Percentiles rank a stretch among this genome's conserved stretches.
These are phyloP conservation scores for Grus americana DNA, from an alignment of 2,113 vertebrate species.

Conservation along the genomic window DNA sequence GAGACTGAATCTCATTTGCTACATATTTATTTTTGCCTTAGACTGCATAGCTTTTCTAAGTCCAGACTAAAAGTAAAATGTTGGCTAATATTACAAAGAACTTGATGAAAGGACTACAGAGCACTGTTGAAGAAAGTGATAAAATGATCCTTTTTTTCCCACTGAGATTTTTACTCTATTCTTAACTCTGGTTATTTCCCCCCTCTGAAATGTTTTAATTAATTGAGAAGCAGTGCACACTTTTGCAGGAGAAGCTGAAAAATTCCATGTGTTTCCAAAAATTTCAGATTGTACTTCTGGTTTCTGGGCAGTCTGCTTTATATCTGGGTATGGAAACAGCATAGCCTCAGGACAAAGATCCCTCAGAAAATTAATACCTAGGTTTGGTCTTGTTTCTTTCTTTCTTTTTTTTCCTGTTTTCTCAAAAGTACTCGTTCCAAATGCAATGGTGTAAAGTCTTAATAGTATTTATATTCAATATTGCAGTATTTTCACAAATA, in stretches of 20 bases:
- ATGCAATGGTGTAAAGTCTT: neutral
- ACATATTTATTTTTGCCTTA: neutral
- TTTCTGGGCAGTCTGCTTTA: neutral
- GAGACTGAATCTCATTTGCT: neutral
- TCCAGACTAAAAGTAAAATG: constrained; percentile 29
- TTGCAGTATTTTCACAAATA: neutral
- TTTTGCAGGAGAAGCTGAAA: neutral
- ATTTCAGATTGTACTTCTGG: neutral
- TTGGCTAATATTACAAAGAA: constrained; percentile 21
- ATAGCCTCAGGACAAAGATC: neutral
- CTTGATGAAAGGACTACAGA: constrained; percentile 6
- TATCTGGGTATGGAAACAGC: neutral
- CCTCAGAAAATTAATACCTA: neutral
- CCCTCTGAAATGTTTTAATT: neutral
- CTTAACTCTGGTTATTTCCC: neutral
- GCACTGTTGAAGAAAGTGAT: neutral
- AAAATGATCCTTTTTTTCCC: neutral
- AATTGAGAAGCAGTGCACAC: neutral
- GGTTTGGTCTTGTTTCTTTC: neutral
- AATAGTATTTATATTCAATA: neutral
- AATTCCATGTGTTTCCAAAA: neutral
- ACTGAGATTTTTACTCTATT: neutral
- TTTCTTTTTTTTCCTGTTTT: neutral
- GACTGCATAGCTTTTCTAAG: neutral
- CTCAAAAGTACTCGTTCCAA: neutral